Base-by-base conservation (phyloP, 2,113 vertebrate genomes). In the Melanocharis versteri region DNA sequence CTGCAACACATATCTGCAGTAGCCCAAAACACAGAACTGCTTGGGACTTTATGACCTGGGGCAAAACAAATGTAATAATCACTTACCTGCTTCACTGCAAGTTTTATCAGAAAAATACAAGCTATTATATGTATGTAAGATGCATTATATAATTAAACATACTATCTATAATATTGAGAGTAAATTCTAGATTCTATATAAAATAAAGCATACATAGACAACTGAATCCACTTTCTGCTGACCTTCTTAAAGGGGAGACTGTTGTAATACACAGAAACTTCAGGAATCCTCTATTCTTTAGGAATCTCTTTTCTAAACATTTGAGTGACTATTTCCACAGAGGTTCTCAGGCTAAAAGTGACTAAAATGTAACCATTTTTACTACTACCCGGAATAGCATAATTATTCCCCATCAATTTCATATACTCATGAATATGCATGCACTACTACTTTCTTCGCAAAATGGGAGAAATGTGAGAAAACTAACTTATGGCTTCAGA, bases 401-500 rank as follows among this genome's bases (percentile, higher is more conserved):
- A 91, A 95, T 91, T 94, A 82, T 87, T 91, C 78, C 11, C 70
- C 61, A 89, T 91, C 78, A 69, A 73, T 94, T 96, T 85, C 48
- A 89, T 91, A 93, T 53, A 91, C 45, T 91, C 81, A 82, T 92
- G 73, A 89, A 91, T 92, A 91, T 69, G 69, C 70, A 76, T 91
- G 31, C 47, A 37, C 68, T 66, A 78, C 86, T 87, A 84, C 81
- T 91, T 94, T 84, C 61, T 68, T 78, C 0, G 0, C 28, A 83
- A 87, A 94, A 91, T 82, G 72, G 40, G 48, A 92, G 80, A 83
- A 75, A 93, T 68, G 47, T 79, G 83, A 84, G 73, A 95, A 96
- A 91, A 79, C 48, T 75, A 54, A 75, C 70, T 93, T 94, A 95
- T 96, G 40, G 79, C 78, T 96, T 68, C 84, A 83, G 81, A 94